Evolutionary conservation across 2,888 invertebrate species (phyloP), one percentile per base, ranked within the genome.

Genomic region (Aphidius colemani): DNA sequence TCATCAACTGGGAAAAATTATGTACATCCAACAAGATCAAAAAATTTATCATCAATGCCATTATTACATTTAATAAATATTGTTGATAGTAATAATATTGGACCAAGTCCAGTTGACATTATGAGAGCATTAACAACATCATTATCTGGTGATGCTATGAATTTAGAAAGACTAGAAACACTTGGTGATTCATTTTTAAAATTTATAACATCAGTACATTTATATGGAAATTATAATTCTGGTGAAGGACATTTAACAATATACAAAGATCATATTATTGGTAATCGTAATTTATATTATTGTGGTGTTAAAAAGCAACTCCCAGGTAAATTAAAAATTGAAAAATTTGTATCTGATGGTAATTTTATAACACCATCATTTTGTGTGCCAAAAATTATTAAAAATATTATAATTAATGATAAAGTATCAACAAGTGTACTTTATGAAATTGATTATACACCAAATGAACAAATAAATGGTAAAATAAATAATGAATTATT

Each of bases 101-200:
- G 76, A 7, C 82, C 82, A 6, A 73, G 72, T 65, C 76, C 78
- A 9, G 64, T 70, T 10, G 73, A 78, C 7, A 74, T 83, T 48
- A 69, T 78, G 68, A 71, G 78, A 76, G 91, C 93, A 0, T 77
- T 95, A 1, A 94, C 93, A 0, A 85, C 90, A 1, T 88, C 89
- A 45, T 87, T 87, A 65, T 88, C 91, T 0, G 85, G 89, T 67
- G 96, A 96, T 74, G 86, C 87, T 6, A 88, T 95, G 69, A 87
- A 93, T 77, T 81, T 94, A 71, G 96, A 97, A 78, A 84, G 95
- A 1, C 83, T 91, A 10, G 96, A 96, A 82, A 94, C 94, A 0
- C 85, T 97, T 5, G 97, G 96, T 0, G 96, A 97, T 80, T 91
- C 95, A 0, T 93, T 92, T 80, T 84, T 97, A 7, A 96, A 97